phyloP scores from a whole-genome alignment of 2,113 vertebrate species.

The Bos indicus region DNA sequence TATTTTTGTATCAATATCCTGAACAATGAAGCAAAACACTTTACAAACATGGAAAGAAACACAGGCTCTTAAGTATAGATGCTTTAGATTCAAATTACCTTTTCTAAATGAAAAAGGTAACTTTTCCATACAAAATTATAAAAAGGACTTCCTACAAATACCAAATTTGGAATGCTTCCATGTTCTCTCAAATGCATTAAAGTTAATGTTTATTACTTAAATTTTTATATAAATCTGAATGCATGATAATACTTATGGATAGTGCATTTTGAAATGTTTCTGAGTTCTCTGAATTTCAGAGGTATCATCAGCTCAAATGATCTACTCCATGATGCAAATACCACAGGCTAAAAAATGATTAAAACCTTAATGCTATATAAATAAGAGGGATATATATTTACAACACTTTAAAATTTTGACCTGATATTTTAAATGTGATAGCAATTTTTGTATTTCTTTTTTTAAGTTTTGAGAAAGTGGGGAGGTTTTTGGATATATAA shows the following conservation, averaged over 20 bases:
- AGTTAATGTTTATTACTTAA: background rate
- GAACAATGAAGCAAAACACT: background rate
- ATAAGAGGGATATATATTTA: background rate
- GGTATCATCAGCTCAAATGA: background rate
- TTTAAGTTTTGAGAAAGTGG: background rate
- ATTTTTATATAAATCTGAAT: background rate
- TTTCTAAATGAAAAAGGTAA: background rate
- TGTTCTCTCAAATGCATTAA: background rate
- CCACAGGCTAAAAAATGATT: background rate
- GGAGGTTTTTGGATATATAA: background rate
- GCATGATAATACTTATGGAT: background rate
- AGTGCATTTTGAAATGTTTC: background rate
- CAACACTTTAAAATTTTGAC: background rate
- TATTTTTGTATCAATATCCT: background rate
- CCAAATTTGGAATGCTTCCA: background rate
- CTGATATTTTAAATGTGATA: background rate
- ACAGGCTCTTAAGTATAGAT: background rate
- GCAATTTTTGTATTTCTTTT: background rate
- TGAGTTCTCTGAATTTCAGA: background rate
- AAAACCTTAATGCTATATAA: background rate
- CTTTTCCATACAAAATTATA: background rate
- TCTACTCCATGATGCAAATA: background rate
- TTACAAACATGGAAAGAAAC: background rate
- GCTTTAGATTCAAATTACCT: background rate
- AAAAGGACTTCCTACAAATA: background rate